Conservation (phyloP, 2,113 vertebrate genomes). For the Megalops atlanticus region DNA sequence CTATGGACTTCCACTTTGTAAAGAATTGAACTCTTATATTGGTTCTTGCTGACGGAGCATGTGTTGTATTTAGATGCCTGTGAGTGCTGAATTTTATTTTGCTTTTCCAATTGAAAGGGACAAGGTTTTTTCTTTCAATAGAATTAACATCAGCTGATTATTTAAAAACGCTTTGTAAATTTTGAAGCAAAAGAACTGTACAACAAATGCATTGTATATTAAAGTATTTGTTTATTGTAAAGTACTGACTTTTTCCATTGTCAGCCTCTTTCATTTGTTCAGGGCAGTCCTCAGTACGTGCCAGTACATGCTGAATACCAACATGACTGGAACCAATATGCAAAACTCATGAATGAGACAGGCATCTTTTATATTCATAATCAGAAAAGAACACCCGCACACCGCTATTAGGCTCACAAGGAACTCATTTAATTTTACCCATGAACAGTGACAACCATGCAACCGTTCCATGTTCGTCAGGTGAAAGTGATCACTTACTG, state of each 20-base stretch:
- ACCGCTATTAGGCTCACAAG: too few species aligned
- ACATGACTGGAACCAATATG: too few species aligned
- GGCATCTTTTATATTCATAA: too few species aligned
- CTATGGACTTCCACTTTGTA: constrained; percentile 63
- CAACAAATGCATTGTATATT: constrained; percentile 61
- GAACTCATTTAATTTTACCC: too few species aligned
- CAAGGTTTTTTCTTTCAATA: constrained; percentile 46
- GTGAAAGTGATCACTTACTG: too few species aligned
- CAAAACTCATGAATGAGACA: too few species aligned
- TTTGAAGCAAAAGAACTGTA: constrained; percentile 62
- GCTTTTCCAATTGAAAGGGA: constrained; percentile 54
- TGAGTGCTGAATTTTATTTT: constrained; percentile 52
- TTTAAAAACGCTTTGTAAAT: constrained; percentile 73
- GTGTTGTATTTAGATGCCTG: constrained; percentile 55
- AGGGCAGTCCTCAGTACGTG: background rate
- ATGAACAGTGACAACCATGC: too few species aligned
- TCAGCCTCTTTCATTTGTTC: background rate
- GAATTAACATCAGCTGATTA: constrained; percentile 52
- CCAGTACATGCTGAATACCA: background rate
- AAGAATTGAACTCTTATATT: constrained; percentile 54
- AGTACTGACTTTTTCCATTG: background rate
- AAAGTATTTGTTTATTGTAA: constrained; percentile 67
- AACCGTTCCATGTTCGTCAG: too few species aligned
- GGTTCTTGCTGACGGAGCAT: constrained; percentile 61
- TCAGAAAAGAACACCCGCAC: too few species aligned